phyloP scores from a whole-genome alignment of 92 coral and sea anemone species.

The Zoanthus solanderi region DNA sequence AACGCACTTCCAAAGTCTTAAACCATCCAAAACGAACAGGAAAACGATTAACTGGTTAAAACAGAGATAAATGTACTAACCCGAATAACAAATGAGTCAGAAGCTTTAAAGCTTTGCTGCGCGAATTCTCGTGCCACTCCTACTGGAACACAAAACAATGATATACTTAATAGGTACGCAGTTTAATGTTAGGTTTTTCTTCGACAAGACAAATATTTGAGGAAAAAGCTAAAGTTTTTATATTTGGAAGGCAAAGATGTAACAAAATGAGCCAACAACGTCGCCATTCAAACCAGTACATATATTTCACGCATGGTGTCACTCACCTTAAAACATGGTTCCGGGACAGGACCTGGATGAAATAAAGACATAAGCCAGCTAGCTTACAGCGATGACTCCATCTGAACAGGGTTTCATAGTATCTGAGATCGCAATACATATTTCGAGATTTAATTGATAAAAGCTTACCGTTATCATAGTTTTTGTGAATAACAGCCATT shows the following conservation, averaged over 20 bases:
- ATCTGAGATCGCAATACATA: not conserved
- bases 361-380: not conserved
- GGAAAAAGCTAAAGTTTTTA: too few relatives aligned
- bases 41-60: too few relatives aligned
- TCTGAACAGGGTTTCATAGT: too few relatives aligned
- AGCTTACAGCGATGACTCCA: not conserved
- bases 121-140: constrained; percentile 70
- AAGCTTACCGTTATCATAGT: constrained; percentile 67
- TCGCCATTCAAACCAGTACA: not conserved
- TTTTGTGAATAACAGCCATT: constrained; percentile 68
- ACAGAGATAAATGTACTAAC: constrained; percentile 23
- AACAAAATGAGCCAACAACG: too few relatives aligned
- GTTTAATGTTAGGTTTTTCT: too few relatives aligned
- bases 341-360: constrained; percentile 36
- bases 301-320: not conserved
- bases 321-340: constrained; percentile 18
- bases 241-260: too few relatives aligned
- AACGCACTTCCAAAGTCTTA: too few relatives aligned
- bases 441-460: not conserved
- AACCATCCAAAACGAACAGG: too few relatives aligned
- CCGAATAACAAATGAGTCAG: constrained; percentile 73
- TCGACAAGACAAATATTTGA: too few relatives aligned
- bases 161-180: not conserved
- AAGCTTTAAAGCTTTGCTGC: constrained; percentile 60
- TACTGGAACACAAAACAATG: not conserved